Percentiles rank a stretch among this genome's conserved stretches.
phyloP scores from a whole-genome alignment of 2,888 invertebrate genomes.

The Dicyrtoma fusca region DNA sequence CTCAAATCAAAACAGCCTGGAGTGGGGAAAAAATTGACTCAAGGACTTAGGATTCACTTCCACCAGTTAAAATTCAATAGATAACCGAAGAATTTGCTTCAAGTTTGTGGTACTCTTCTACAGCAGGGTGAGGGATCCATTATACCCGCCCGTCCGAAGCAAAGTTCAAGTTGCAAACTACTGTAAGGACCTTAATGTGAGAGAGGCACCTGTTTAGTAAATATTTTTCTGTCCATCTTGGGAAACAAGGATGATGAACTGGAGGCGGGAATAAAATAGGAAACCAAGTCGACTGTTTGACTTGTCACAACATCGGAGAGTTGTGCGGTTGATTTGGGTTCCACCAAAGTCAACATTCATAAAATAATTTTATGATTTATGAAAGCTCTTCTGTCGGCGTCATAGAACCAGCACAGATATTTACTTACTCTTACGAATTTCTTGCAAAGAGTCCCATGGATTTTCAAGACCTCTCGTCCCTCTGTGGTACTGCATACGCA shows the following conservation, averaged over 20 bases:
- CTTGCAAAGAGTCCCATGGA: not conserved
- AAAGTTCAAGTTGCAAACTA: not conserved
- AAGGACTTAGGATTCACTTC: not conserved
- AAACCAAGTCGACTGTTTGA: conserved; percentile 18
- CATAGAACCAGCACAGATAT: not conserved
- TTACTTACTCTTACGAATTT: not conserved
- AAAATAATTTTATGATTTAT: conserved; percentile 19
- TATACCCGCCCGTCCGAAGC: no score
- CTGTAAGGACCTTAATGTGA: not conserved
- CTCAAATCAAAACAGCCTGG: conserved; percentile 10
- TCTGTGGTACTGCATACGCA: not conserved
- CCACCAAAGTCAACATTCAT: conserved; percentile 27
- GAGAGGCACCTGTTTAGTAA: not conserved
- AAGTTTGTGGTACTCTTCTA: no score
- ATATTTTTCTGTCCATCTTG: not conserved
- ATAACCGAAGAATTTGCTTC: no score
- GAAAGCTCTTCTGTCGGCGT: not conserved
- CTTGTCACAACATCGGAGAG: conserved; percentile 6
- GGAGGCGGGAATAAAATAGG: not conserved
- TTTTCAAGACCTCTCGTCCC: not conserved
- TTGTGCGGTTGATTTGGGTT: conserved; percentile 9
- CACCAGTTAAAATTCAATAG: no score
- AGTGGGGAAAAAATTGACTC: not conserved
- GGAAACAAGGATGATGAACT: not conserved
- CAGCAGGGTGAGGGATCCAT: no score